Base-by-base conservation (phyloP, 2,888 invertebrate species). In the Zelleria hepariella region DNA sequence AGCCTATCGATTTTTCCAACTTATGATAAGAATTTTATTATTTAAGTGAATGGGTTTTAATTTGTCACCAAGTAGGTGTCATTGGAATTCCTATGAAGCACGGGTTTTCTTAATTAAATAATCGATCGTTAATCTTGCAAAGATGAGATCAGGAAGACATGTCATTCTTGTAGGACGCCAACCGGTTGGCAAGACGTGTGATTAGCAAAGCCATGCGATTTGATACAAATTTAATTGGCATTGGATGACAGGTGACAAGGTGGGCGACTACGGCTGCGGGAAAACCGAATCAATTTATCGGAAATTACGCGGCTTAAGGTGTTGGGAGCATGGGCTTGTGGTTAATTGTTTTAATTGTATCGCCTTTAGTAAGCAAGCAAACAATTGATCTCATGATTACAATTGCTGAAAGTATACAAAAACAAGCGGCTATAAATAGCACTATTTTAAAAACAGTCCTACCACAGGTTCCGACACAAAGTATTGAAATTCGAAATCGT, bases 401-500 rank as follows among this genome's bases (percentile, higher is more conserved):
- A n/a, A n/a, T n/a, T n/a, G n/a, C n/a, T n/a, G n/a, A n/a, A n/a
- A n/a, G n/a, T n/a, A n/a, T n/a, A n/a, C n/a, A n/a, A n/a, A n/a
- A n/a, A n/a, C n/a, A n/a, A n/a, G n/a, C n/a, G n/a, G n/a, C n/a
- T n/a, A n/a, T n/a, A n/a, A n/a, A n/a, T n/a, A n/a, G n/a, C n/a
- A n/a, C n/a, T n/a, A n/a, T n/a, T n/a, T n/a, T 42, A 42, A 4
- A 42, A 42, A 10, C 32, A 32, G 32, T 15, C 32, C 15, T 42
- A 42, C 32, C 10, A 42, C 15, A 42, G 15, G 15, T 15, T 15
- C 15, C 32, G 15, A 42, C 15, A 42, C 32, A 60, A 64, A 79
- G 78, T 87, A 87, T 87, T 83, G 87, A 87, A 84, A 76, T 86
- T 75, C 86, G 71, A 75, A 70, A 72, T 66, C 70, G 73, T 88